Percentiles rank a stretch among this genome's conserved stretches.
Evolutionary conservation across 2,797 vertebrate species (phyloP).

Genomic region (Gallinago solitaria): DNA sequence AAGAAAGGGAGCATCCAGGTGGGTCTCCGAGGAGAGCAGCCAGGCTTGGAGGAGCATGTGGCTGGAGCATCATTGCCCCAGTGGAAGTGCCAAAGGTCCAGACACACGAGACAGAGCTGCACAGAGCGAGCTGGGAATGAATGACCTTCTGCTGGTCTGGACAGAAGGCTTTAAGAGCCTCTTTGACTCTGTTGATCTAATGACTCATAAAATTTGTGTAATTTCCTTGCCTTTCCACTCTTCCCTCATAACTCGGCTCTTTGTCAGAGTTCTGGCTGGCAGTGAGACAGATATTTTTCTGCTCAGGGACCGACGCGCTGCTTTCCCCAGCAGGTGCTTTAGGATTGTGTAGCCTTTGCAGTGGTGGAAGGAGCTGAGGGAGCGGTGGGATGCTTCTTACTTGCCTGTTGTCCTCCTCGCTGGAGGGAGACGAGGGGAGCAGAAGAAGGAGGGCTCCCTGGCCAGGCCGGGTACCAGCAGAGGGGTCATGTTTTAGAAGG

Average conservation of each 20-base stretch:
- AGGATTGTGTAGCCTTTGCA: not conserved
- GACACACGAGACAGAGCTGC: not conserved
- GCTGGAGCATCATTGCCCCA: not conserved
- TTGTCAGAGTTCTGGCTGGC: not conserved
- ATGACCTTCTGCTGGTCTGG: not conserved
- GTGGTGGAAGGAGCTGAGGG: not conserved
- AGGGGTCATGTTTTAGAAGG: not conserved
- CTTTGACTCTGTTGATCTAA: slow-evolving; percentile 23
- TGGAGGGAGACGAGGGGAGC: not conserved
- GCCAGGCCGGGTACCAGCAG: not conserved
- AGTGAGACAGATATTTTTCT: not conserved
- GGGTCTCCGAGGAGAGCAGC: not conserved
- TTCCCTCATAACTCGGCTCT: not conserved
- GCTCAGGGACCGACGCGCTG: not conserved
- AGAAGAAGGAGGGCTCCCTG: not conserved
- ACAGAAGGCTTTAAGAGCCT: slow-evolving; percentile 21
- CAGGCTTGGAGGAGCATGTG: not conserved
- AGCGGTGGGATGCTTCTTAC: not conserved
- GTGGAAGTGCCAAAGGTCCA: not conserved
- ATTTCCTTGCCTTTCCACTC: slow-evolving; percentile 10
- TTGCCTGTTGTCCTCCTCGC: not conserved
- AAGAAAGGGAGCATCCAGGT: not conserved
- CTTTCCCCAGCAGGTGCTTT: not conserved
- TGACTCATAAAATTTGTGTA: slow-evolving; percentile 14
- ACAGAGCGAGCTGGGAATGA: not conserved